phyloP scores from a whole-genome alignment of 2,888 invertebrate genomes.

The Caenorhabditis plicata region DNA sequence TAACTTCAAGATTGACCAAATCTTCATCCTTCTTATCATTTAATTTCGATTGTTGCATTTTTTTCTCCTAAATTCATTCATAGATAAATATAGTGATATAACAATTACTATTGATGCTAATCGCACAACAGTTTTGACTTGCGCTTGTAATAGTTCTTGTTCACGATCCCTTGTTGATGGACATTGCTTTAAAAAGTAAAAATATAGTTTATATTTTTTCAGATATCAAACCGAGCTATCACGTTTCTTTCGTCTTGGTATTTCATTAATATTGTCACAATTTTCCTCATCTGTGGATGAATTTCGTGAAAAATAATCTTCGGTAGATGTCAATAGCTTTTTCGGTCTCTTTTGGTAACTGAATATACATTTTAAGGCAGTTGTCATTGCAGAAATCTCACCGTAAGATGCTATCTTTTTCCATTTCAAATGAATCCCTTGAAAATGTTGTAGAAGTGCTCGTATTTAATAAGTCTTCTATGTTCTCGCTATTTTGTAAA shows the following conservation, averaged over 20 bases:
- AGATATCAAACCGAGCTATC: neutral
- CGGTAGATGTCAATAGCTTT: slow-evolving; percentile 10
- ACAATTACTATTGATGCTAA: slow-evolving; percentile 6
- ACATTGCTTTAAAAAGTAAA: too few relatives aligned
- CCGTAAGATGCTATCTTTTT: too few relatives aligned
- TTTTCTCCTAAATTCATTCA: neutral
- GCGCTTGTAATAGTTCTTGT: slow-evolving; percentile 4
- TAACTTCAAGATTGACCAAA: slow-evolving; percentile 17
- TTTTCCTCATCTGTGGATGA: slow-evolving; percentile 2
- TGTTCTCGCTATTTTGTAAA: too few relatives aligned
- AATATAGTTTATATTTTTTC: too few relatives aligned
- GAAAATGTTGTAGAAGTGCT: too few relatives aligned
- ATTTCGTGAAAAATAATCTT: slow-evolving; percentile 2
- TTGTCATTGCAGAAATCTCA: slow-evolving; percentile 4
- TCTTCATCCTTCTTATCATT: slow-evolving; percentile 12
- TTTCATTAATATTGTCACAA: slow-evolving; percentile 9
- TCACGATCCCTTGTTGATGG: too few relatives aligned
- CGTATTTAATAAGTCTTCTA: too few relatives aligned
- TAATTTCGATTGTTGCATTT: slow-evolving; percentile 1
- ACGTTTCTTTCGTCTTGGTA: slow-evolving; percentile 6
- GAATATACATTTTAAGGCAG: slow-evolving; percentile 9
- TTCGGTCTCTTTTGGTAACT: too few relatives aligned
- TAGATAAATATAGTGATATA: neutral
- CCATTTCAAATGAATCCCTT: too few relatives aligned
- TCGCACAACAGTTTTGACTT: slow-evolving; percentile 3